Base-by-base conservation (phyloP, 2,888 invertebrate genomes). In the Cryptophagus acutangulus region DNA sequence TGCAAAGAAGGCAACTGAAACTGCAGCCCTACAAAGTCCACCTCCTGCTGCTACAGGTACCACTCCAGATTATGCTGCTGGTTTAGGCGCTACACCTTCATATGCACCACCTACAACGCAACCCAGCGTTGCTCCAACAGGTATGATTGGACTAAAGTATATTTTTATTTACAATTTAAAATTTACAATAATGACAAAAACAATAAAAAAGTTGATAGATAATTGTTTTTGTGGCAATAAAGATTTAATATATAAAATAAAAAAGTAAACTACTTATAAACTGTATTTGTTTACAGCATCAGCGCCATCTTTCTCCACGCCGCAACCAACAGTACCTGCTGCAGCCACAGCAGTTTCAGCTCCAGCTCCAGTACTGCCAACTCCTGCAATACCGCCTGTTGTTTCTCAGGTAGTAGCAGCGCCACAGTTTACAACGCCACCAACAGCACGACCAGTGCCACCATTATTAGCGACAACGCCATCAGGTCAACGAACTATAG, bases 1-100 rank as follows among this genome's bases (percentile, higher is more conserved):
- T 54, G 79, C 76, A 30, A 81, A 78, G 59, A 81, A 81, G 49
- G 74, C 74, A 2, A 71, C 74, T 2, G 78, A 79, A 46, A 73
- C 71, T 54, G 67, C 58, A 34, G 52, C 62, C 1, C 26, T 66
- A 8, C 65, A 65, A 43, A 67, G 64, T 49, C 66, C 65, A 20
- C 63, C 62, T 12, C 59, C 57, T 24, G 42, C 36, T 2, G 12
- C 53, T 8, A 26, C 55, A 13, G 52, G 55, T n/a, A 53, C 71
- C 0, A 87, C 88, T 3, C 89, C 89, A 1, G 89, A 90, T 65
- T 90, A 90, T 66, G 89, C 89, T 6, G 85, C 84, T 38, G 87
- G 87, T 8, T 71, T 88, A 17, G 75, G 82, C 3, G 75, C 83
- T 3, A 75, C 82, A 13, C 67, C 71, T 3, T 57, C 68, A 2